A percentile compares a stretch with the other conserved stretches of the same genome.
Conservation (phyloP, 2,888 invertebrate species). For the Cyclophora albipunctata region DNA sequence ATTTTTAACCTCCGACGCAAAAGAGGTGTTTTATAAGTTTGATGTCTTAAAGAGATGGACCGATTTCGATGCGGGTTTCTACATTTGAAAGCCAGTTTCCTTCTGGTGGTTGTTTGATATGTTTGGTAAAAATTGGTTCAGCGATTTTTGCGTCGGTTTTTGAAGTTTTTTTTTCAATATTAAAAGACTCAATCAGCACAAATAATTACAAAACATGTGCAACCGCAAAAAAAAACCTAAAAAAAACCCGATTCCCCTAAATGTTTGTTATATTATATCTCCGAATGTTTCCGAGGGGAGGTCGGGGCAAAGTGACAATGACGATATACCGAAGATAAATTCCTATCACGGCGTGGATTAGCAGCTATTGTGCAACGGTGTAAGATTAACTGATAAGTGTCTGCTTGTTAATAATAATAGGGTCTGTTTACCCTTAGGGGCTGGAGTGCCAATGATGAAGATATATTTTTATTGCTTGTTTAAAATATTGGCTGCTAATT, state of each 20-base stretch:
- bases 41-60: too few relatives aligned
- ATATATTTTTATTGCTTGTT: neutral
- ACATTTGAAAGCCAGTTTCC: too few relatives aligned
- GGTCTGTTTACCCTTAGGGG: constrained; percentile 53
- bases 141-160: too few relatives aligned
- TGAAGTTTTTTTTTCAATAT: too few relatives aligned
- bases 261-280: constrained; percentile 32
- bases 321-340: constrained; percentile 62
- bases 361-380: constrained; percentile 60
- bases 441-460: constrained; percentile 9
- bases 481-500: neutral
- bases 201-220: neutral
- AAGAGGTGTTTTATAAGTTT: too few relatives aligned
- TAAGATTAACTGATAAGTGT: constrained; percentile 75
- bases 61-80: too few relatives aligned
- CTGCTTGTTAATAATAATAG: constrained; percentile 67
- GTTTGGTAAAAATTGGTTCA: too few relatives aligned
- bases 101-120: too few relatives aligned
- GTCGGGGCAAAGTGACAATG: constrained; percentile 47
- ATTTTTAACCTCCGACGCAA: too few relatives aligned
- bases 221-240: constrained; percentile 21
- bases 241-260: constrained; percentile 31
- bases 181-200: too few relatives aligned
- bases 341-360: constrained; percentile 70
- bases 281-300: constrained; percentile 33